Conservation (phyloP, 2,113 vertebrate genomes). For the Prolemur simus region DNA sequence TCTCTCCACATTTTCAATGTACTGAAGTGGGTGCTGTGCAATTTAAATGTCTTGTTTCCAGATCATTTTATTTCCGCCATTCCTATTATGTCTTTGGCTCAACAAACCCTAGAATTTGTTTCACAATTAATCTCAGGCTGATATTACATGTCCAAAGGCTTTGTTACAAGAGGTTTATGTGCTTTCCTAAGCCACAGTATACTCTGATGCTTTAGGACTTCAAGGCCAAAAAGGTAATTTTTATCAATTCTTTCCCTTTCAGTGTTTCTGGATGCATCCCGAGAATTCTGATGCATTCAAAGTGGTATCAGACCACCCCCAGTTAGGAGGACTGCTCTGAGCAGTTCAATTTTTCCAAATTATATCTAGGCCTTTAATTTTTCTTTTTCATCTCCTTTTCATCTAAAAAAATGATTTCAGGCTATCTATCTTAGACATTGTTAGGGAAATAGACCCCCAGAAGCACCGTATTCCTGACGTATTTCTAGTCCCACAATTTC, state of each 20-base stretch:
- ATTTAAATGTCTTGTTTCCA: constrained; percentile 73
- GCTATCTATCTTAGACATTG: background rate
- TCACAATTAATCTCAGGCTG: constrained; percentile 70
- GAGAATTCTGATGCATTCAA: background rate
- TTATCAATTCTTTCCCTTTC: constrained; percentile 26
- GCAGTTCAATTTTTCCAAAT: background rate
- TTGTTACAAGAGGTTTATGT: constrained; percentile 38
- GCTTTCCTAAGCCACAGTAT: constrained; percentile 4
- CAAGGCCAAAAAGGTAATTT: constrained; percentile 1
- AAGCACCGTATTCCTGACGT: constrained; percentile 28
- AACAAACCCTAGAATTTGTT: constrained; percentile 65
- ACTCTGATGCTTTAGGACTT: constrained; percentile 32
- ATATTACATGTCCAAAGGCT: constrained; percentile 31
- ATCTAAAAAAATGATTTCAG: background rate
- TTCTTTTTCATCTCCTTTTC: constrained; percentile 8
- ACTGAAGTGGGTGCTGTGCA: constrained; percentile 63
- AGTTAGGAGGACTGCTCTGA: background rate
- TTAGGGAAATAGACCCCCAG: background rate
- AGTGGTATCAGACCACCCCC: background rate
- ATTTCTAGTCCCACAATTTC: constrained; percentile 16
- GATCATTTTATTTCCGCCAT: constrained; percentile 67
- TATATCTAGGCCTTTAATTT: constrained; percentile 17
- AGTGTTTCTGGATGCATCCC: constrained; percentile 6
- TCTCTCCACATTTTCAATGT: constrained; percentile 46
- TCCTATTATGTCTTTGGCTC: constrained; percentile 63